phyloP scores from a whole-genome alignment of 2,113 vertebrate species.

The Puffinus mauretanicus region DNA sequence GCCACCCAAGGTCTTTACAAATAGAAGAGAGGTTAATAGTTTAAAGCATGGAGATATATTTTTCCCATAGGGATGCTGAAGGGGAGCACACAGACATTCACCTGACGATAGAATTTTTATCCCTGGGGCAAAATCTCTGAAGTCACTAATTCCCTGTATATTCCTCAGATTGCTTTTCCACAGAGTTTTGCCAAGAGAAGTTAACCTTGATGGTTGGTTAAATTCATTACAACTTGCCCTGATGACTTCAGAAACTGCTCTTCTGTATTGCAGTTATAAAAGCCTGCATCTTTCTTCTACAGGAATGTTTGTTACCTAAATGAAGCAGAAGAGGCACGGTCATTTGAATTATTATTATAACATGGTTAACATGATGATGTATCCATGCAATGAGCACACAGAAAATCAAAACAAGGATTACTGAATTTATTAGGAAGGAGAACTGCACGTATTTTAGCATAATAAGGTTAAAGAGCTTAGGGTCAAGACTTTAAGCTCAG shows the following conservation, averaged over 20 bases:
- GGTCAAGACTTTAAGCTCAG: not conserved
- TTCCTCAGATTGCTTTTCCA: not conserved
- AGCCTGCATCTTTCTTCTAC: not conserved
- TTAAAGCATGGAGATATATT: not conserved
- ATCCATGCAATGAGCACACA: not conserved
- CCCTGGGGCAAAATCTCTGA: not conserved
- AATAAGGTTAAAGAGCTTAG: not conserved
- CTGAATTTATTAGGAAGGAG: not conserved
- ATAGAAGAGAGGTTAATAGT: not conserved
- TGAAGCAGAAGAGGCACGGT: not conserved
- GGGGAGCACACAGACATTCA: not conserved
- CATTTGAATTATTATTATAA: not conserved
- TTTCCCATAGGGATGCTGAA: not conserved
- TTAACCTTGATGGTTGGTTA: not conserved
- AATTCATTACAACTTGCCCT: not conserved
- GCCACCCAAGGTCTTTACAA: conserved; percentile 9
- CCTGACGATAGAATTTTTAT: not conserved
- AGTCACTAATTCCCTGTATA: not conserved
- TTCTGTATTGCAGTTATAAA: not conserved
- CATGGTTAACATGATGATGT: not conserved
- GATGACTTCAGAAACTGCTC: not conserved
- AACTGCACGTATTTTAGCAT: not conserved
- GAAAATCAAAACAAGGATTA: not conserved
- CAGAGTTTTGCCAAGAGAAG: not conserved
- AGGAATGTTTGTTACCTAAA: not conserved